These are phyloP conservation scores for Polydesmus complanatus DNA, from an alignment of 2,888 invertebrate genomes.

Conservation along the genomic window DNA sequence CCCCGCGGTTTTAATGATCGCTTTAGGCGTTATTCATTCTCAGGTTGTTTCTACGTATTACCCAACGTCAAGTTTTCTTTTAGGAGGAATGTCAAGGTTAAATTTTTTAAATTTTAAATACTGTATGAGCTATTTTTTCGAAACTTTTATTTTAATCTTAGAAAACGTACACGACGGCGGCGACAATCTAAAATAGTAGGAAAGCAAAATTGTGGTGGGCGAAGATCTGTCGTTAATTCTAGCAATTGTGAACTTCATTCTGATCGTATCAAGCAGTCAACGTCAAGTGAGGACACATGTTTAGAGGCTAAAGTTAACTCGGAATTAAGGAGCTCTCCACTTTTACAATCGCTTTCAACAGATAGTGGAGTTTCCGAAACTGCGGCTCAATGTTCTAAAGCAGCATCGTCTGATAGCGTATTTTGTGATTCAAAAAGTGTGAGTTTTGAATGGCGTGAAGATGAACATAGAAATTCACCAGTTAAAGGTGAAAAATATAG, in stretches of 20 bases:
- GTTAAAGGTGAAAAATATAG: too few species aligned
- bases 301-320: not conserved
- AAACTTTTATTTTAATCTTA: not conserved
- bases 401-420: too few species aligned
- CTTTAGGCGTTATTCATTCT: conserved; percentile 61
- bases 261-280: not conserved
- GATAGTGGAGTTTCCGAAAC: not conserved
- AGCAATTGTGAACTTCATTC: too few species aligned
- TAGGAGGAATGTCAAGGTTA: not conserved
- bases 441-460: not conserved
- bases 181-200: not conserved
- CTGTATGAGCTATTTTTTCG: not conserved
- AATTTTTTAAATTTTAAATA: not conserved
- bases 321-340: not conserved
- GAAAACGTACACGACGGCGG: not conserved
- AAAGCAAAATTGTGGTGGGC: not conserved
- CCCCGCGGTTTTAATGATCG: conserved; percentile 56
- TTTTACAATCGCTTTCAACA: not conserved
- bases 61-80: not conserved
- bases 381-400: not conserved
- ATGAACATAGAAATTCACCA: not conserved
- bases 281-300: not conserved
- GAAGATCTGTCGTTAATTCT: not conserved
- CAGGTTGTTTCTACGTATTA: conserved; percentile 46
- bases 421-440: not conserved